These are phyloP conservation scores for Piezodorus guildinii DNA, from an alignment of 1,140 invertebrate genomes.

Conservation along the genomic window DNA sequence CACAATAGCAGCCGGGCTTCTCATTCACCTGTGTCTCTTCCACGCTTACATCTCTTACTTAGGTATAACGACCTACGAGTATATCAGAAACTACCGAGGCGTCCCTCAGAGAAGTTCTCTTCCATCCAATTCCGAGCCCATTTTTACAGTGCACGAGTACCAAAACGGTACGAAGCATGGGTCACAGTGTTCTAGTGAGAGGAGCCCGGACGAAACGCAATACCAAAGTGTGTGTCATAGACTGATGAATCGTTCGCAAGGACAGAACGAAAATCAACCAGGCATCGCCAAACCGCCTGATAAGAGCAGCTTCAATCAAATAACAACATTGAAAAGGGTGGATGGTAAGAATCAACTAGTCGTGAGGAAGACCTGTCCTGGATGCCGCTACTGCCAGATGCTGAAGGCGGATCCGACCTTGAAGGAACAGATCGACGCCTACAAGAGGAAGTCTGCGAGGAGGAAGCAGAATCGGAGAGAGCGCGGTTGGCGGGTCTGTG, in stretches of 20 bases:
- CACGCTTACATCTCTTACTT: slow-evolving; percentile 76
- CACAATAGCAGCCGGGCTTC: slow-evolving; percentile 58
- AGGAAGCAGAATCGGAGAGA: slow-evolving; percentile 16
- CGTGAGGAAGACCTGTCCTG: slow-evolving; percentile 22
- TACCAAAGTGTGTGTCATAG: slow-evolving; percentile 8
- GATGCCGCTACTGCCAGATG: slow-evolving; percentile 26
- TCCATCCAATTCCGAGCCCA: slow-evolving; percentile 17
- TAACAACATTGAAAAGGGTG: background rate
- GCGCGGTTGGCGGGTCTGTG: slow-evolving; percentile 10
- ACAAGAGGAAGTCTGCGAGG: slow-evolving; percentile 23
- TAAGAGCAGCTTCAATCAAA: slow-evolving; percentile 6
- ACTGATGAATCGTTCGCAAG: slow-evolving; percentile 4
- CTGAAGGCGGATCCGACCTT: slow-evolving; percentile 24
- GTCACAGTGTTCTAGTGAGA: background rate
- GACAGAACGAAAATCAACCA: background rate
- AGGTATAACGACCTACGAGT: slow-evolving; percentile 83
- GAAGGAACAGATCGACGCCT: slow-evolving; percentile 25
- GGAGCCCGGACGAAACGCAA: background rate
- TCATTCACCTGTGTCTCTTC: slow-evolving; percentile 80
- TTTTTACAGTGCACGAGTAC: slow-evolving; percentile 23
- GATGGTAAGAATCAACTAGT: slow-evolving; percentile 17
- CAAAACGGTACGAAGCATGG: background rate
- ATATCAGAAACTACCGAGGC: slow-evolving; percentile 51
- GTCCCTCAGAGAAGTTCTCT: slow-evolving; percentile 6
- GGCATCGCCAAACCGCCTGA: background rate